Percentiles rank a stretch among this genome's conserved stretches.
These are phyloP conservation scores for Xiphorhynchus erythropygius DNA, from an alignment of 2,797 vertebrate genomes.

Conservation along the genomic window DNA sequence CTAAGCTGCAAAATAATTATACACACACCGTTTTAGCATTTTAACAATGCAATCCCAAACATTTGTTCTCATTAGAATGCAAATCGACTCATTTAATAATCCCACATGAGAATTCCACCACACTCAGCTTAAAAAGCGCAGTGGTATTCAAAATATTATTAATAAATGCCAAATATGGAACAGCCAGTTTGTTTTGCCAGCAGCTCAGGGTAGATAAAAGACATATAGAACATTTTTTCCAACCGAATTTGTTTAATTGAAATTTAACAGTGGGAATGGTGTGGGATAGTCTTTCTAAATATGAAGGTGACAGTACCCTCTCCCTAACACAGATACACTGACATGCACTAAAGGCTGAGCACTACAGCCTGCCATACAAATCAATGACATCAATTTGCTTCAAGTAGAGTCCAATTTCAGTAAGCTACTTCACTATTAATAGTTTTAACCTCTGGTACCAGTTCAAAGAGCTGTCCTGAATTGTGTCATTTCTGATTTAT, in stretches of 20 bases:
- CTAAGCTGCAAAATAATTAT: slow-evolving; percentile 88
- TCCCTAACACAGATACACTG: slow-evolving; percentile 27
- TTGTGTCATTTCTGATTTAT: slow-evolving; percentile 44
- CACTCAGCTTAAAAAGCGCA: slow-evolving; percentile 80
- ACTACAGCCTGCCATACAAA: slow-evolving; percentile 58
- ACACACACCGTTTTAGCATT: slow-evolving; percentile 84
- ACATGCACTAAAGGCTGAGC: slow-evolving; percentile 15
- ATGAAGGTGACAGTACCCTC: slow-evolving; percentile 68
- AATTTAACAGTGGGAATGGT: slow-evolving; percentile 80
- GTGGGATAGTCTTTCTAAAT: slow-evolving; percentile 69
- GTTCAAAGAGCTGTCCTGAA: slow-evolving; percentile 50
- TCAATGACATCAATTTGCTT: slow-evolving; percentile 71
- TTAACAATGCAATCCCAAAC: slow-evolving; percentile 87
- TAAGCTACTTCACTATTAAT: slow-evolving; percentile 66
- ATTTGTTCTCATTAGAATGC: slow-evolving; percentile 90
- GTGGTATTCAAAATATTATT: slow-evolving; percentile 85
- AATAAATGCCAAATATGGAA: slow-evolving; percentile 81
- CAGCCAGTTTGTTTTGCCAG: slow-evolving; percentile 76
- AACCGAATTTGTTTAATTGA: slow-evolving; percentile 81
- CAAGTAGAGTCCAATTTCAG: slow-evolving; percentile 70
- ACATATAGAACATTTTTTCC: slow-evolving; percentile 72
- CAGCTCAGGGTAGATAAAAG: slow-evolving; percentile 74
- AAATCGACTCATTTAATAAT: slow-evolving; percentile 87
- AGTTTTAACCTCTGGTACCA: slow-evolving; percentile 69
- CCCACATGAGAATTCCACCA: slow-evolving; percentile 85